These are phyloP conservation scores for Thera obeliscata DNA, from an alignment of 2,888 invertebrate species.

Conservation along the genomic window DNA sequence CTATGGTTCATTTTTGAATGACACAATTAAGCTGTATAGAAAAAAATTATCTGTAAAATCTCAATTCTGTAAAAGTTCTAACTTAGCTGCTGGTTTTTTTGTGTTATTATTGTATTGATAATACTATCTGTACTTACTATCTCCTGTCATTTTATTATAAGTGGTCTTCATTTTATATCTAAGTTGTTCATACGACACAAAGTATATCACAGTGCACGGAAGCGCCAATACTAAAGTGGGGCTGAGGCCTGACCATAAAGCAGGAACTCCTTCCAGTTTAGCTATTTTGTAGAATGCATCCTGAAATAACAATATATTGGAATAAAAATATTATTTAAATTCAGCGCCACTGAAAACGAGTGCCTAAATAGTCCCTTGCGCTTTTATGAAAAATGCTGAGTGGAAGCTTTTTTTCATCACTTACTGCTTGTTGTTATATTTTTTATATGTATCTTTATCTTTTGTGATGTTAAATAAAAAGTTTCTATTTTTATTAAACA, in stretches of 20 bases:
- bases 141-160: conserved; percentile 71
- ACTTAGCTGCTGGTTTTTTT: neutral
- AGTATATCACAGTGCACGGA: conserved; percentile 98
- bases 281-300: conserved; percentile 98
- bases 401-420: too few species aligned
- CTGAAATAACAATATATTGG: conserved; percentile 75
- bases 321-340: too few species aligned
- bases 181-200: conserved; percentile 98
- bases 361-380: too few species aligned
- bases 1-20: conserved; percentile 1
- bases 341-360: too few species aligned
- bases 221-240: conserved; percentile 98
- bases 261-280: conserved; percentile 93
- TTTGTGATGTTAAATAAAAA: too few species aligned
- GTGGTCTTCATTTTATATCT: conserved; percentile 86
- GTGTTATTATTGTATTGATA: conserved; percentile 1
- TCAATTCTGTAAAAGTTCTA: neutral
- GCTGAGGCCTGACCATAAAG: conserved; percentile 98
- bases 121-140: conserved; percentile 57
- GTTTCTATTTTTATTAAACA: too few species aligned
- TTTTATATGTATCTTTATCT: too few species aligned
- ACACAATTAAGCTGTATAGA: neutral
- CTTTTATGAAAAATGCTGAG: too few species aligned
- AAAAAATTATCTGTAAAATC: neutral
- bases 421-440: too few species aligned